phyloP scores from a whole-genome alignment of 2,888 invertebrate genomes.

The Diarsia mendica region DNA sequence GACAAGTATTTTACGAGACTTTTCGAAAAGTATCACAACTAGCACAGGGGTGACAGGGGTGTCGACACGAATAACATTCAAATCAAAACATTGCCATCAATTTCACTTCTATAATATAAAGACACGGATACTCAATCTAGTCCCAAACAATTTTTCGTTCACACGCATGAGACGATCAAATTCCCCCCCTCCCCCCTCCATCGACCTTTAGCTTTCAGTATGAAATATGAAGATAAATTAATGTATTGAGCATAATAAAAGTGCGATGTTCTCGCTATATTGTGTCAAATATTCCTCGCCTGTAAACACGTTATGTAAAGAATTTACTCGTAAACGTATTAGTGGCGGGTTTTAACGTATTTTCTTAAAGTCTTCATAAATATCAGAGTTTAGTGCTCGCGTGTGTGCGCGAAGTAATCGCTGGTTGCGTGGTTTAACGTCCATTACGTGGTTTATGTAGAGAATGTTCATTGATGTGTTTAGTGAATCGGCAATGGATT shows the following conservation, averaged over 20 bases:
- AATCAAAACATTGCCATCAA: neutral
- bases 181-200: constrained; percentile 3
- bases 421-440: neutral
- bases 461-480: neutral
- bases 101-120: neutral
- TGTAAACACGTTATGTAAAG: constrained; percentile 45
- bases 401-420: constrained; percentile 19
- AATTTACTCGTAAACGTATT: constrained; percentile 47
- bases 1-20: neutral
- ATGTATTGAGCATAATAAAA: constrained; percentile 57
- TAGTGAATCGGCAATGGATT: neutral
- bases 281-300: constrained; percentile 38
- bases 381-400: constrained; percentile 10
- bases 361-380: constrained; percentile 52
- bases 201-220: constrained; percentile 17
- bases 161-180: constrained; percentile 22
- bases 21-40: neutral
- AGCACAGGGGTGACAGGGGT: no score
- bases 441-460: neutral
- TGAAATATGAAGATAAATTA: constrained; percentile 55
- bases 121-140: neutral
- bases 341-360: constrained; percentile 35
- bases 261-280: constrained; percentile 7
- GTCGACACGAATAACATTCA: neutral
- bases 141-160: neutral